Base-by-base conservation (phyloP, 1,140 invertebrate species). In the Nomia melanderi region DNA sequence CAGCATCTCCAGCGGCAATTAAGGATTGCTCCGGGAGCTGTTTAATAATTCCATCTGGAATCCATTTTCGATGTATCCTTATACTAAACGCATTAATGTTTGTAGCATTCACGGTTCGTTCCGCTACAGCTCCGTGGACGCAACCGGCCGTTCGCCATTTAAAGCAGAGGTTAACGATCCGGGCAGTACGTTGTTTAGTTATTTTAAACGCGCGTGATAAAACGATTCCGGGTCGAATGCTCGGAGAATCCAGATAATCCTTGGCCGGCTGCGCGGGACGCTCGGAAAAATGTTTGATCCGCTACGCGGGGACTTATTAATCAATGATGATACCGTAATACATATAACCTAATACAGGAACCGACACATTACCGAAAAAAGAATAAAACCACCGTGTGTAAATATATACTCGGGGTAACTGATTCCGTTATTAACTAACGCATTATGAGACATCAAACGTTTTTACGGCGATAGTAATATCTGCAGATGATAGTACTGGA, bases 151-250 rank as follows among this genome's bases (percentile, higher is more conserved):
- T 65, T 67, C 33, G n/a, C 50, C 50, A 67, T 67, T 67, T 67
- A 54, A 54, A 25, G 41, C 63, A 17, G 50, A 67, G 50, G 65
- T 33, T 53, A 54, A 39, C 50, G 65, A 67, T 36, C 50, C 50
- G 2, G 25, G 27, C 7, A 36, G 27, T 54, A 36, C 20, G 14
- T 47, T 50, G 63, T 36, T 54, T 67, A 54, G 14, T 67, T 67
- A 39, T 54, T 39, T 25, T 20, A 33, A 27, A 33, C 14, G 50
- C 47, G n/a, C 44, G 29, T 33, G 47, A 23, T n/a, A n/a, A n/a
- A 66, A 66, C 47, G n/a, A n/a, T 53, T 66, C 11, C 47, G 44
- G 20, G 41, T 44, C 12, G 5, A 27, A 20, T 20, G 29, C 8
- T 6, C 29, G 3, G 2, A 2, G 54, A 29, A 56, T 56, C 54